A percentile compares a stretch with the other conserved stretches of the same genome.
Conservation (phyloP, 2,113 vertebrate species). For the Dipodomys ordii region DNA sequence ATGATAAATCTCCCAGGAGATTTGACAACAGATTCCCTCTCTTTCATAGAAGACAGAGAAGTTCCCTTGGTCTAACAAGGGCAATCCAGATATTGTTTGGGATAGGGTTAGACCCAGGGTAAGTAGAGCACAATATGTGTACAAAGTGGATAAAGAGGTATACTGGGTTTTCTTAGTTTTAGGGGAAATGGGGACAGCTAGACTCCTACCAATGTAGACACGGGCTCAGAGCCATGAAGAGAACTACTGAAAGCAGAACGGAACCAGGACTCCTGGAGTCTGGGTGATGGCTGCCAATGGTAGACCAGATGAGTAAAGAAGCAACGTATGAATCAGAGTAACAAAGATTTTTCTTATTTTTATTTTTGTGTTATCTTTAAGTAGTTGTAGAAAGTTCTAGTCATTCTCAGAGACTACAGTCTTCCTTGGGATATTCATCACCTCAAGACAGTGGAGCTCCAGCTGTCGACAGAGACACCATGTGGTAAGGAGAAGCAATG, state of each 20-base stretch:
- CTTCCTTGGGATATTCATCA: background rate
- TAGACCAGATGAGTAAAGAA: background rate
- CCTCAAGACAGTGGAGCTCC: background rate
- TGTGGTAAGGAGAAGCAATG: conserved; percentile 69
- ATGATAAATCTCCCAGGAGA: background rate
- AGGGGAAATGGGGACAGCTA: background rate
- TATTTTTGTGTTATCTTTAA: too few relatives aligned
- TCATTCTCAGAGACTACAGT: background rate
- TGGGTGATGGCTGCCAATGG: background rate
- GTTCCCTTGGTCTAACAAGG: background rate
- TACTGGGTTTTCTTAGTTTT: background rate
- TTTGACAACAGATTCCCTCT: background rate
- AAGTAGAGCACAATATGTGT: background rate
- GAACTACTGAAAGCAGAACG: background rate
- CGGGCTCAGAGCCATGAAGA: background rate
- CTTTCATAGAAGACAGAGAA: background rate
- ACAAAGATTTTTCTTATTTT: background rate
- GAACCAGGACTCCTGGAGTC: background rate
- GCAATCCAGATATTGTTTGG: background rate
- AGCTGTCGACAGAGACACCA: conserved; percentile 73
- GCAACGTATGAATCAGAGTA: background rate
- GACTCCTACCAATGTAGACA: background rate
- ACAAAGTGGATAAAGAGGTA: background rate
- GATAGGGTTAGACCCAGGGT: background rate
- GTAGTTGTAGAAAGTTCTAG: too few relatives aligned